Conservation (phyloP, 2,888 invertebrate species). For the Drosophila leonis region DNA sequence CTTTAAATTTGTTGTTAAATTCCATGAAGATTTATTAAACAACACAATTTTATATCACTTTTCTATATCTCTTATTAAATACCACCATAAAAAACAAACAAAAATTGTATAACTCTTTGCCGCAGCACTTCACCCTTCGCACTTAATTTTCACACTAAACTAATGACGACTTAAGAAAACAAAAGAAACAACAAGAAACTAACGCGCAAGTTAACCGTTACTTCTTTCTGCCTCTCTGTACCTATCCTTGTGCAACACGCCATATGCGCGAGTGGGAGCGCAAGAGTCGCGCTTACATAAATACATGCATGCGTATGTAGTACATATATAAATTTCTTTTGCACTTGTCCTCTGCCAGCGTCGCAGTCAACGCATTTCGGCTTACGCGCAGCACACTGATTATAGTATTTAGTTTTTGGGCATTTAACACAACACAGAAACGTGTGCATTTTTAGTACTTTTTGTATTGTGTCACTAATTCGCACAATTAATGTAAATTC, state of each 20-base stretch:
- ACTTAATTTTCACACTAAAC: constrained; percentile 1
- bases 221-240: neutral
- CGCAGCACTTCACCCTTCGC: neutral
- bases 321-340: neutral
- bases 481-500: neutral
- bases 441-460: neutral
- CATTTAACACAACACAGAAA: neutral
- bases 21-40: neutral
- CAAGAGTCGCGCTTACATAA: neutral
- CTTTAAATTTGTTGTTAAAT: neutral
- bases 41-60: neutral
- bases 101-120: neutral
- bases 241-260: neutral
- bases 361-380: neutral
- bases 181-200: neutral
- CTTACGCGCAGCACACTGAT: neutral
- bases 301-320: neutral
- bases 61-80: neutral
- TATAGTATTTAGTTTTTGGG: constrained; percentile 1
- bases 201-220: constrained; percentile 6
- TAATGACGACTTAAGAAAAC: neutral
- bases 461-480: neutral
- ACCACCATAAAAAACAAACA: neutral
- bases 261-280: neutral
- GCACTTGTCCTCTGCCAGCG: too few relatives aligned